Evolutionary conservation across 2,113 vertebrate species (phyloP), one percentile per base, ranked within the genome.

Genomic region (Sander lucioperca): DNA sequence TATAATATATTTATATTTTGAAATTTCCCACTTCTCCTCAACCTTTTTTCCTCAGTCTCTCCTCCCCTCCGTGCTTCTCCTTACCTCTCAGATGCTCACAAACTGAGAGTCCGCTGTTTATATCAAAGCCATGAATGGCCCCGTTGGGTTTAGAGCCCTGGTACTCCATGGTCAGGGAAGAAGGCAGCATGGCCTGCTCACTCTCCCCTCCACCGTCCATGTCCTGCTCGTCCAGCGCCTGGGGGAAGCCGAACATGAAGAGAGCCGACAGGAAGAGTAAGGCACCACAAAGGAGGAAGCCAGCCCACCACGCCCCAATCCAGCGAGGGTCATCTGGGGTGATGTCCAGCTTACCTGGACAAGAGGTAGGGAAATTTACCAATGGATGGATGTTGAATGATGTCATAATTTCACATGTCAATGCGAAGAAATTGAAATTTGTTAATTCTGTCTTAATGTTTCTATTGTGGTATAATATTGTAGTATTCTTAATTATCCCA

Each of bases 261-360:
- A 94, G 92, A 74, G 93, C 69, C 16, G 93, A 92, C 84, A 94
- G 48, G 83, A 93, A 94, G 85, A 94, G 93, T 92, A 94, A 93
- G 92, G 92, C 93, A 92, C 94, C 89, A 48, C 94, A 95, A 57
- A 95, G 90, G 63, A 95, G 93, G 91, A 95, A 95, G 83, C 94
- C 94, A 6, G 85, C 93, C 94, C 94, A 95, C 94, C 94, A 95
- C 0, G 94, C 94, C 79, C 94, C 94, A 66, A 95, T 95, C 94
- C 94, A 95, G 77, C 94, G 94, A 77, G 94, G 94, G 83, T 95
- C 94, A 59, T 95, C 94, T 33, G 94, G 93, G 66, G 93, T 94
- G 88, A 95, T 95, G 87, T 94, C 92, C 89, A 95, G 86, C 75
- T 78, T 92, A 85, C 89, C 94, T 95, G 74, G 27, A 56, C 25